Base-by-base conservation (phyloP, 2,888 invertebrate genomes). In the Caenorhabditis sp. region DNA sequence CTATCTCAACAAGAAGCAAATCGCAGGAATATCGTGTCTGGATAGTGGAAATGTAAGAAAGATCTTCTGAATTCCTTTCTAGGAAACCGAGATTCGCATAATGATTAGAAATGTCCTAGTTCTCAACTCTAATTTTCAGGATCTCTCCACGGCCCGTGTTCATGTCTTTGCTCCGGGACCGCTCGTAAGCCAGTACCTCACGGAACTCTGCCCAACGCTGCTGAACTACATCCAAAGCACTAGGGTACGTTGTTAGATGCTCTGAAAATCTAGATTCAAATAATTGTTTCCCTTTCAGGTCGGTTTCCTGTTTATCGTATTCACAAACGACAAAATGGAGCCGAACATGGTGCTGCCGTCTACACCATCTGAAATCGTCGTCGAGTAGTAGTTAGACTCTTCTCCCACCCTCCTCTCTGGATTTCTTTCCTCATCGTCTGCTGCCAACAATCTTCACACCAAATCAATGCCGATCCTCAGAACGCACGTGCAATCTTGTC, bases 401-500 rank as follows among this genome's bases (percentile, higher is more conserved):
- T 35, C 40, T 40, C 18, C 26, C 20, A 15, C 28, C 32, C 62
- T 44, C 32, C 55, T 32, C 32, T 22, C 55, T 22, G 32, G 50
- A 22, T 50, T 37, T 50, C 32, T 69, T 20, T 58, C 24, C 55
- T 20, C 50, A 28, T 50, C 24, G 24, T 44, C 64, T 56, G n/a
- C 60, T 74, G 74, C 74, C 74, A 51, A 58, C n/a, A n/a, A n/a
- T n/a, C n/a, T n/a, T n/a, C n/a, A n/a, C n/a, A 13, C 26, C 58
- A 58, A 74, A 44, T 72, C 65, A 65, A 74, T 67, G 51, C 65
- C 65, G 76, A 76, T 76, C 67, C 61, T 76, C 76, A 76, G n/a
- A n/a, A 51, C n/a, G 26, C 60, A 76, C 53, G 76, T 76, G 76
- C 76, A 76, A 76, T 76, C 76, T 76, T 76, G 76, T 76, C 61